Evolutionary conservation across 2,113 vertebrate genomes (phyloP), one percentile per base, ranked within the genome.

Genomic region (Leucopsar rothschildi): DNA sequence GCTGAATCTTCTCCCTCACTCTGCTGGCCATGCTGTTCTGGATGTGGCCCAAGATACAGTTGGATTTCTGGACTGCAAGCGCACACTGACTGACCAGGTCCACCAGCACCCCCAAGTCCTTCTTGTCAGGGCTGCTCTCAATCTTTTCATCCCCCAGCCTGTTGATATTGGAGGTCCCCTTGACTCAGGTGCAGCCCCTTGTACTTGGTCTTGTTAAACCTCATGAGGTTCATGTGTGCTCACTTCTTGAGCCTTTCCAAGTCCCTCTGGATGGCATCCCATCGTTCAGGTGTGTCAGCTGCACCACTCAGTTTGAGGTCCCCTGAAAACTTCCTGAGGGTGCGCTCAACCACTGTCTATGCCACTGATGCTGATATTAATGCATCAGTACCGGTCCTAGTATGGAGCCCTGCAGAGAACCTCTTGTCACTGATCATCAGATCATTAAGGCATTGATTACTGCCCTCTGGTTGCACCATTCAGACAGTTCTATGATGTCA

Each of bases 271-370:
- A 31, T 7, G 3, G 28, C 23, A 39, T 63, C 21, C 31, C 1
- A 2, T 53, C 24, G 29, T 35, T 77, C 15, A 17, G n/a, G 8
- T 1, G 0, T 21, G 8, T 52, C 29, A 66, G 1, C 27, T 3
- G 1, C 24, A 49, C 12, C 22, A 29, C 40, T 60, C 50, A 65
- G 24, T 27, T 53, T 63, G 7, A 7, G 8, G 5, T 47, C 3
- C 5, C 19, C 27, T 17, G 39, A 24, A 72, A 33, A 35, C 5
- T 47, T 77, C 20, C 21, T 49, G 28, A 63, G 42, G 12, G 20
- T 66, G 4, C 1, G 0, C 15, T 47, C 5, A 4, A 52, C 53
- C 13, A 22, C 8, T 64, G 5, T 8, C 19, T 49, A 4, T 3
- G 16, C 31, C 27, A 59, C 0, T 53, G n/a, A 59, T n/a, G 31